A percentile compares a stretch with the other conserved stretches of the same genome.
These are phyloP conservation scores for Nasonia giraulti DNA, from an alignment of 1,140 invertebrate genomes.

Conservation along the genomic window DNA sequence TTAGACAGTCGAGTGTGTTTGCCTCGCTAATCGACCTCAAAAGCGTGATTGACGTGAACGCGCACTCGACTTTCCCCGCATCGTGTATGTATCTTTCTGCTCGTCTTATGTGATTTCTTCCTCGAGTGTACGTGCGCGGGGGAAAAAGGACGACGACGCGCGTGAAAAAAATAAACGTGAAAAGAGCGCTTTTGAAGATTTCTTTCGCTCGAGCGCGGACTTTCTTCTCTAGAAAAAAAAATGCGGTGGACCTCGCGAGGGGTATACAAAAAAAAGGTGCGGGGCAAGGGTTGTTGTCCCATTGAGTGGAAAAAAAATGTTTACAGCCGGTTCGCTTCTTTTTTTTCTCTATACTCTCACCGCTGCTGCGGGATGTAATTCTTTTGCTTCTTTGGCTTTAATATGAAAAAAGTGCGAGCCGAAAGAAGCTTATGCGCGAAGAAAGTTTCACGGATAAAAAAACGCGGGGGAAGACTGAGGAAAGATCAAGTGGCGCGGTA, in stretches of 20 bases:
- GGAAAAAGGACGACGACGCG: background rate
- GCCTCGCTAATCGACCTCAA: slow-evolving; percentile 47
- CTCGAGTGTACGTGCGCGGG: background rate
- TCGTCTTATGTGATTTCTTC: background rate
- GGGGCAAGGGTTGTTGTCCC: background rate
- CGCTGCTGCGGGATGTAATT: background rate
- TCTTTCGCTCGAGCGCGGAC: background rate
- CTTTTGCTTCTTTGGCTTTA: background rate
- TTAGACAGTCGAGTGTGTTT: slow-evolving; percentile 48
- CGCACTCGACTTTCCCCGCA: slow-evolving; percentile 25
- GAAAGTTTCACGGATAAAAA: slow-evolving; percentile 24
- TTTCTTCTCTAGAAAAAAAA: background rate
- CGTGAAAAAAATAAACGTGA: no score
- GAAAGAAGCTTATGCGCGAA: slow-evolving; percentile 15
- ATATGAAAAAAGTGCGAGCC: slow-evolving; percentile 9
- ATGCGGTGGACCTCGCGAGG: background rate
- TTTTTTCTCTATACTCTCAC: background rate
- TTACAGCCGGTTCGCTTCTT: slow-evolving; percentile 10
- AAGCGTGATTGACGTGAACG: slow-evolving; percentile 38
- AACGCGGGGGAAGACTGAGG: background rate
- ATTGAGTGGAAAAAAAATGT: slow-evolving; percentile 21
- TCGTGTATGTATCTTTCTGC: background rate
- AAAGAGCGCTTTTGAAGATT: background rate
- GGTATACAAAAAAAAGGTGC: background rate
- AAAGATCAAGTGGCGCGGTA: no score